Conservation (phyloP, 1,140 invertebrate genomes). For the Cyclargus thomasi region DNA sequence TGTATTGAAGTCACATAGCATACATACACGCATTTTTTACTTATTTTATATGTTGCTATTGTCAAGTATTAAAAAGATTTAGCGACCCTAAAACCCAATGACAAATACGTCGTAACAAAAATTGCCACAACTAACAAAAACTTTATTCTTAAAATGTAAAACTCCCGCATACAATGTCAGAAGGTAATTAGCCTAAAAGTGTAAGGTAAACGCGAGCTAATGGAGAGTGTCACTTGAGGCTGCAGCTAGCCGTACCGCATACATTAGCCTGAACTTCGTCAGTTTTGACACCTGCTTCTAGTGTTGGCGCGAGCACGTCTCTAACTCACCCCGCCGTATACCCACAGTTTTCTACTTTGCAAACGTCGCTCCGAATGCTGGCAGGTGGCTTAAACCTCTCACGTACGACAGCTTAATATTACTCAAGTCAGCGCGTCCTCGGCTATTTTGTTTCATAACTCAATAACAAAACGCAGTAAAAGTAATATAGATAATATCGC, state of each 20-base stretch:
- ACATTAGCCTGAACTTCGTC: conserved; percentile 68
- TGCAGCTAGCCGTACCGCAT: conserved; percentile 49
- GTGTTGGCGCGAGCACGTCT: conserved; percentile 64
- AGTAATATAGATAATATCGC: too few species aligned
- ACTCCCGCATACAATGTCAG: neutral
- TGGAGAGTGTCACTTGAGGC: conserved; percentile 32
- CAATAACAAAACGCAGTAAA: neutral
- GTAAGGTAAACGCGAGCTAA: conserved; percentile 13
- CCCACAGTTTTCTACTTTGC: conserved; percentile 20
- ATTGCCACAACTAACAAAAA: too few species aligned
- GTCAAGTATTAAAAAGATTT: too few species aligned
- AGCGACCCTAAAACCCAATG: neutral
- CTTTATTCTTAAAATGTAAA: neutral
- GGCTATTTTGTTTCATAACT: neutral
- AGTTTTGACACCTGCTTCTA: conserved; percentile 72
- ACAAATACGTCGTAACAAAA: neutral
- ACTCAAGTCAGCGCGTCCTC: neutral
- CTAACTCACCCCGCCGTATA: conserved; percentile 36
- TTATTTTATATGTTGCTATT: too few species aligned
- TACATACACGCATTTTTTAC: too few species aligned
- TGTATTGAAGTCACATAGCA: too few species aligned
- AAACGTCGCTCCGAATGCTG: conserved; percentile 12
- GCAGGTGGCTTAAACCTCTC: conserved; percentile 5
- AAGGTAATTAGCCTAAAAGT: conserved; percentile 13
- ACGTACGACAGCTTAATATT: neutral